A percentile compares a stretch with the other conserved stretches of the same genome.
phyloP scores from a whole-genome alignment of 92 coral and sea anemone genomes.

The Diadumene lineata region DNA sequence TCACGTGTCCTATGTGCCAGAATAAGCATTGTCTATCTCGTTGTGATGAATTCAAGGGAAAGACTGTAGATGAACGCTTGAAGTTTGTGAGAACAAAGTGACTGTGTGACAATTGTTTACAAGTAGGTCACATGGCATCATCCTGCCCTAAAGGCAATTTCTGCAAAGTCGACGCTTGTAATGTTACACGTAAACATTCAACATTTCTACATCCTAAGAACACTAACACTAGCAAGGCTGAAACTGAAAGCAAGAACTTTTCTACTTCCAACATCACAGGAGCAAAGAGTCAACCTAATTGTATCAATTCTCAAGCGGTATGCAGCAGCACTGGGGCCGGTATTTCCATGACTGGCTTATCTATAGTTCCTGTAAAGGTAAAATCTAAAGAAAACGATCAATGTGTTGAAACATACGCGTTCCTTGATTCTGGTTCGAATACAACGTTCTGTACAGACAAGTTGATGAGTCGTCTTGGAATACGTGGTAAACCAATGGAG shows the following conservation, averaged over 20 bases:
- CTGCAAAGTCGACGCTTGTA: constrained; percentile 56
- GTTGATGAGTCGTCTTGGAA: constrained; percentile 48
- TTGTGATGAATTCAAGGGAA: constrained; percentile 43
- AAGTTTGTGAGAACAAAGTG: constrained; percentile 46
- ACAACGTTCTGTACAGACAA: constrained; percentile 55
- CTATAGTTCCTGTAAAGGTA: constrained; percentile 31
- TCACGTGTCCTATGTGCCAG: too few species aligned
- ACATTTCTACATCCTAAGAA: constrained; percentile 12
- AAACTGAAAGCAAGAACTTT: not conserved
- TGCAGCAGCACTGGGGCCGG: constrained; percentile 32
- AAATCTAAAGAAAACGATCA: constrained; percentile 15
- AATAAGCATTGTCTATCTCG: constrained; percentile 73
- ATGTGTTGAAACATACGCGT: constrained; percentile 40
- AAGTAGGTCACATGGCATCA: constrained; percentile 50
- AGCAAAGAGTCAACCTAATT: not conserved
- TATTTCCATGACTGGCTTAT: constrained; percentile 13
- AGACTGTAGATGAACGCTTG: constrained; percentile 49
- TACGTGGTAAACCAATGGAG: constrained; percentile 23
- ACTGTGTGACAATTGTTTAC: constrained; percentile 69
- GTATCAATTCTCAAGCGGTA: constrained; percentile 13
- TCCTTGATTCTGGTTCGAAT: constrained; percentile 56
- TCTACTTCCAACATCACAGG: not conserved
- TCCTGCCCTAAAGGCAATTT: constrained; percentile 53
- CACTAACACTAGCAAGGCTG: not conserved
- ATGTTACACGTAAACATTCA: not conserved